Base-by-base conservation (phyloP, 2,113 vertebrate genomes). In the Gasterosteus aculeatus region DNA sequence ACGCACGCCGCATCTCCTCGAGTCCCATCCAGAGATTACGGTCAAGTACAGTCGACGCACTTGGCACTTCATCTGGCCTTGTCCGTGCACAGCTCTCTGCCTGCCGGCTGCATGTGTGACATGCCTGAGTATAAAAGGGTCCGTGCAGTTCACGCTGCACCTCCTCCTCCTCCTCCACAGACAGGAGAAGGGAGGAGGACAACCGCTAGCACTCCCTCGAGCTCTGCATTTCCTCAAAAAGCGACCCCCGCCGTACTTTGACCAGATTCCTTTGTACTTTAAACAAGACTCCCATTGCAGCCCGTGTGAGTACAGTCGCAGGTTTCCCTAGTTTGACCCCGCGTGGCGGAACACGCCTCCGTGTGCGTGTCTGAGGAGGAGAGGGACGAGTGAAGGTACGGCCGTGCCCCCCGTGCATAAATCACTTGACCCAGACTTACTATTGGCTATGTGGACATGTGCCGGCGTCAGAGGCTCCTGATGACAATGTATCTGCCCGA, bases 381-480 rank as follows among this genome's bases (percentile, higher is more conserved):
- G 67, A 64, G 19, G 65, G 64, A 3, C 56, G 65, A 83, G 79
- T 81, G 80, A 68, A 53, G 72, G 86, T 70, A 58, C 51, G 61
- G 62, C 14, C 22, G 0, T 80, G 84, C 78, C 86, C 85, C 22
- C 57, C 79, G 81, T 89, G 83, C 90, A 90, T 93, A 93, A 90
- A 92, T 92, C 91, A 92, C 90, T 91, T 92, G 92, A 93, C 91
- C 92, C 73, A 85, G 88, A 90, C 90, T 91, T 80, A 87, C 80
- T 84, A 87, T 88, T 90, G 88, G 85, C 88, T 81, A n/a, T n/a
- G 0, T 87, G 77, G 83, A 90, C 91, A 90, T 89, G 85, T 85
- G 68, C 83, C 85, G 83, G 85, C 41, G 15, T 73, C 75, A 88
- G 80, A 85, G 83, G 72, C 79, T 90, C 84, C 81, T 4, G 77